Percentiles rank a stretch among this genome's conserved stretches.
Evolutionary conservation across 2,797 vertebrate genomes (phyloP).

Genomic region (Amblyopsis hoosieri): DNA sequence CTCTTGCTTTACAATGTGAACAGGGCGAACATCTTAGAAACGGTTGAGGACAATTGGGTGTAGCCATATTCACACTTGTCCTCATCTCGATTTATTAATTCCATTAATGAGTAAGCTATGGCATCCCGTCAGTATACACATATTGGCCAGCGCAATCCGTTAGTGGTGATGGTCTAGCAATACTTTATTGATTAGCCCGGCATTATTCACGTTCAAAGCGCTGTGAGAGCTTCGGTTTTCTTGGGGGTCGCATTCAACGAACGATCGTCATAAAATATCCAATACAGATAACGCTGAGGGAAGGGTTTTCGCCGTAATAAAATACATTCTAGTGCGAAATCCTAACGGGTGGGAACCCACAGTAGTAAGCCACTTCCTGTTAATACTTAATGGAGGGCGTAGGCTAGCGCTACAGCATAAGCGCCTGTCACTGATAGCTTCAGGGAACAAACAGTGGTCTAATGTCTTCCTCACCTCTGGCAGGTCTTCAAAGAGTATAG

Average conservation of each 20-base stretch:
- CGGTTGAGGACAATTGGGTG: slow-evolving; percentile 13
- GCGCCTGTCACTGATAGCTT: slow-evolving; percentile 25
- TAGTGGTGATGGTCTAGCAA: slow-evolving; percentile 51
- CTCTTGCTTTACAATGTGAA: too few species aligned
- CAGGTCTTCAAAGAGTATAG: slow-evolving; percentile 19
- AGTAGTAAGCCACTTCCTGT: slow-evolving; percentile 47
- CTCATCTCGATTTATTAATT: background rate
- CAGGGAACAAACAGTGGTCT: slow-evolving; percentile 5
- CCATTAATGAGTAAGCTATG: slow-evolving; percentile 40
- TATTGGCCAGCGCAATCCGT: slow-evolving; percentile 50
- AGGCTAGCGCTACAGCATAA: slow-evolving; percentile 49
- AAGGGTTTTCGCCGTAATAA: slow-evolving; percentile 53
- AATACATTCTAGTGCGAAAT: slow-evolving; percentile 37
- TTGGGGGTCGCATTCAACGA: slow-evolving; percentile 57
- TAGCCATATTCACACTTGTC: slow-evolving; percentile 17
- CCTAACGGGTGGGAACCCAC: slow-evolving; percentile 8
- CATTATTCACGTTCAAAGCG: slow-evolving; percentile 62
- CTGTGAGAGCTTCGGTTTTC: slow-evolving; percentile 50
- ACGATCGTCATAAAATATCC: slow-evolving; percentile 46
- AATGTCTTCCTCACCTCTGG: slow-evolving; percentile 28
- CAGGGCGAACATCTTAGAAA: background rate
- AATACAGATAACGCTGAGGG: slow-evolving; percentile 53
- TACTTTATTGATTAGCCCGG: slow-evolving; percentile 63
- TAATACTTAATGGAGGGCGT: slow-evolving; percentile 56
- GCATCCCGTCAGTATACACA: slow-evolving; percentile 27